These are phyloP conservation scores for Paedocypris micromegethes DNA, from an alignment of 2,797 vertebrate genomes.

Conservation along the genomic window DNA sequence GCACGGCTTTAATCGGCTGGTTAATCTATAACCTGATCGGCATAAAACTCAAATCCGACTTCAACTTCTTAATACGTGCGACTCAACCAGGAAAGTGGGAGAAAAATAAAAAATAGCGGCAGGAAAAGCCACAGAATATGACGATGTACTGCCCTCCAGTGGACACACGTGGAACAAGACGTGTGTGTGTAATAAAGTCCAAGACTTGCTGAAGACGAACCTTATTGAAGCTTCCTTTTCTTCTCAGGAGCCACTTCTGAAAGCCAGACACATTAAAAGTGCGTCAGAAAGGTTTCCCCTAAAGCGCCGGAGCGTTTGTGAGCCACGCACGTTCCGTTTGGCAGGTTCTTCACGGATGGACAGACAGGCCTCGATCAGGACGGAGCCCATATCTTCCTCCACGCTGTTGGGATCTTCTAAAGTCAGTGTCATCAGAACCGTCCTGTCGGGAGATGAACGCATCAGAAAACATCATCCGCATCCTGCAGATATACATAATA, in stretches of 20 bases:
- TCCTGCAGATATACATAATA: too few relatives aligned
- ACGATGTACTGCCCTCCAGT: slow-evolving; percentile 49
- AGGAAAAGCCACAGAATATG: neutral
- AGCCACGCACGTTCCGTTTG: slow-evolving; percentile 72
- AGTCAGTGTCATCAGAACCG: slow-evolving; percentile 72
- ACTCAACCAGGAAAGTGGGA: neutral
- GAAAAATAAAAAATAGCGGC: neutral
- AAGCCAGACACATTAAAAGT: slow-evolving; percentile 25
- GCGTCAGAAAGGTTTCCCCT: slow-evolving; percentile 26
- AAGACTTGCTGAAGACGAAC: slow-evolving; percentile 21
- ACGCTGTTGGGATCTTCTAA: slow-evolving; percentile 86
- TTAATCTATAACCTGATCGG: slow-evolving; percentile 54
- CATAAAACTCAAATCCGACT: slow-evolving; percentile 52
- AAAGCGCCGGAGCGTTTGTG: slow-evolving; percentile 3
- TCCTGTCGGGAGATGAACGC: slow-evolving; percentile 59
- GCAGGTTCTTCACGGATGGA: slow-evolving; percentile 80
- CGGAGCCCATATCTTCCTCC: slow-evolving; percentile 88
- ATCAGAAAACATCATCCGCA: too few relatives aligned
- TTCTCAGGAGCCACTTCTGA: slow-evolving; percentile 79
- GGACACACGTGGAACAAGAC: slow-evolving; percentile 19
- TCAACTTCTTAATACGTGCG: slow-evolving; percentile 50
- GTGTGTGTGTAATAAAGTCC: neutral
- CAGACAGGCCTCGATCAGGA: slow-evolving; percentile 79
- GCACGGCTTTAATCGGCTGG: too few relatives aligned
- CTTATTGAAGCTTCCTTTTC: slow-evolving; percentile 61